Evolutionary conservation across 1,140 invertebrate genomes (phyloP).

Genomic region (Odontomachus brunneus): DNA sequence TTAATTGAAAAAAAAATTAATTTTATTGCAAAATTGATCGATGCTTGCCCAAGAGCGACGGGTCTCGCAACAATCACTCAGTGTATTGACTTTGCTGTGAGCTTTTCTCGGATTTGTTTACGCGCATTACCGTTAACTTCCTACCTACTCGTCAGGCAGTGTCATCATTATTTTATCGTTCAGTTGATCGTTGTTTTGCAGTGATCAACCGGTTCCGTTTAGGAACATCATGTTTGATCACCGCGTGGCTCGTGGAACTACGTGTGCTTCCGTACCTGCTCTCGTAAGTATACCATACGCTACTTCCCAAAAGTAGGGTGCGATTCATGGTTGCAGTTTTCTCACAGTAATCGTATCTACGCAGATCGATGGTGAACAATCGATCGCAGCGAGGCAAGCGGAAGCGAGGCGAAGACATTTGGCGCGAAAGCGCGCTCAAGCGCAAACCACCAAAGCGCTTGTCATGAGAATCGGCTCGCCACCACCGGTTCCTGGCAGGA

Average conservation of each 20-base stretch:
- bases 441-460: constrained; percentile 81
- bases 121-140: not conserved
- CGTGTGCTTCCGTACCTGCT: constrained; percentile 88
- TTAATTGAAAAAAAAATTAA: not conserved
- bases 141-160: not conserved
- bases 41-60: constrained; percentile 59
- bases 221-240: constrained; percentile 95
- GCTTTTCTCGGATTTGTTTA: constrained; percentile 21
- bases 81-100: constrained; percentile 26
- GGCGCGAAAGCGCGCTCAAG: constrained; percentile 87
- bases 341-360: constrained; percentile 21
- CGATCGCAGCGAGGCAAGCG: constrained; percentile 86
- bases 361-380: constrained; percentile 87
- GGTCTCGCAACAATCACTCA: constrained; percentile 17
- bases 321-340: not conserved
- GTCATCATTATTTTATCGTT: not conserved
- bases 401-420: constrained; percentile 88
- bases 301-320: not conserved
- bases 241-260: constrained; percentile 92
- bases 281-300: constrained; percentile 77
- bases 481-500: constrained; percentile 90
- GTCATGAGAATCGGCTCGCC: constrained; percentile 88
- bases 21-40: constrained; percentile 55
- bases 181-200: constrained; percentile 70
- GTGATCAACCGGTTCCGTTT: constrained; percentile 86